A percentile compares a stretch with the other conserved stretches of the same genome.
phyloP scores from a whole-genome alignment of 2,113 vertebrate genomes.

The Callionymus lyra region DNA sequence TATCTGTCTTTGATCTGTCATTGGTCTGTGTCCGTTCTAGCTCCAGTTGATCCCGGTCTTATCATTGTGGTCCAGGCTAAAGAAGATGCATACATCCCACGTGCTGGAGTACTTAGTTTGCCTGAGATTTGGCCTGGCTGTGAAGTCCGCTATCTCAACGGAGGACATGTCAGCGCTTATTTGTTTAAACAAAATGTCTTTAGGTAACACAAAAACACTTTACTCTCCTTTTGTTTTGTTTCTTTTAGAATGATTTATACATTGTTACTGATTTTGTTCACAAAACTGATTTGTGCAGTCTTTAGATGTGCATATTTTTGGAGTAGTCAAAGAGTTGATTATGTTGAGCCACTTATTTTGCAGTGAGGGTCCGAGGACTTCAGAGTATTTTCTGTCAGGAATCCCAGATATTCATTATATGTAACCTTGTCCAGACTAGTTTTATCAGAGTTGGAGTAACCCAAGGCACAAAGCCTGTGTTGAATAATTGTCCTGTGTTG shows the following conservation, averaged over 20 bases:
- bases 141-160: constrained; percentile 88
- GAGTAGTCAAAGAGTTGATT: too few species aligned
- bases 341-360: too few species aligned
- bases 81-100: constrained; percentile 91
- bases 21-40: constrained; percentile 45
- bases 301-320: too few species aligned
- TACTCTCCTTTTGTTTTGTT: too few species aligned
- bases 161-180: constrained; percentile 93
- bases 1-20: too few species aligned
- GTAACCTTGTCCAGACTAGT: not conserved
- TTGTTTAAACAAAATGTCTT: constrained; percentile 96
- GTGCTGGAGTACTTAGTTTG: constrained; percentile 88
- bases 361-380: too few species aligned
- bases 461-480: too few species aligned
- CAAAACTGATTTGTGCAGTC: too few species aligned
- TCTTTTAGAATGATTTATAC: too few species aligned
- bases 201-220: constrained; percentile 63
- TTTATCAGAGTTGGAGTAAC: not conserved
- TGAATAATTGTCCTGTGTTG: too few species aligned
- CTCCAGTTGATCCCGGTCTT: constrained; percentile 91
- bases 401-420: not conserved
- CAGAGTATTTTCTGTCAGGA: not conserved
- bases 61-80: constrained; percentile 93
- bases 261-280: too few species aligned
- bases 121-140: constrained; percentile 96